Evolutionary conservation across 1,140 invertebrate species (phyloP).

Genomic region (Brachionus rubens): DNA sequence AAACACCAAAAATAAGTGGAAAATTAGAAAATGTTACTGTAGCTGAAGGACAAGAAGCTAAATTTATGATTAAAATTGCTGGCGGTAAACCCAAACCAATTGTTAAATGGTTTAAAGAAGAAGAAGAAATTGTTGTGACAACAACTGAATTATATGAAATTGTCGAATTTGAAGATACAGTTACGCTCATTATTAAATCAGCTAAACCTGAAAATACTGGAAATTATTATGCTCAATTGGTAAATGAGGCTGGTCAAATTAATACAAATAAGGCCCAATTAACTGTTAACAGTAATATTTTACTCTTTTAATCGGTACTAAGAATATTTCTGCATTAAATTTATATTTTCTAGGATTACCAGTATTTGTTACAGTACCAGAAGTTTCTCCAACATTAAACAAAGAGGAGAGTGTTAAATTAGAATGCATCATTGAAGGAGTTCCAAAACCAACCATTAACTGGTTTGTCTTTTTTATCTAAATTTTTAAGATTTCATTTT

Average conservation of each 20-base stretch:
- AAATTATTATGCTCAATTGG: slow-evolving; percentile 51
- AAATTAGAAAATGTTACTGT: slow-evolving; percentile 39
- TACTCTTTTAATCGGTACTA: not conserved
- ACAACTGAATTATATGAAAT: slow-evolving; percentile 5
- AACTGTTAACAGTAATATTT: not conserved
- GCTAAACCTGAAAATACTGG: slow-evolving; percentile 54
- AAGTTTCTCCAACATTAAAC: not conserved
- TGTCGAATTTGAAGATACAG: slow-evolving; percentile 22
- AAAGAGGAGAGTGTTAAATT: slow-evolving; percentile 55
- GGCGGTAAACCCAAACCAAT: slow-evolving; percentile 25
- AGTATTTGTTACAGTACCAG: not conserved
- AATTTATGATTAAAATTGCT: slow-evolving; percentile 7
- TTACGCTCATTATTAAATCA: slow-evolving; percentile 47
- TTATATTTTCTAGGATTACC: not conserved
- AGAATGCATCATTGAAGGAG: slow-evolving; percentile 85
- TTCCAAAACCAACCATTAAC: slow-evolving; percentile 77
- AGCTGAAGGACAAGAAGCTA: not conserved
- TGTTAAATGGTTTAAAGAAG: slow-evolving; percentile 41
- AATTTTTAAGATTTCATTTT: not conserved
- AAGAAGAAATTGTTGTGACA: not conserved
- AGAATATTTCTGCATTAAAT: too few species aligned
- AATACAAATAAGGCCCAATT: not conserved
- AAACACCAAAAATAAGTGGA: slow-evolving; percentile 6
- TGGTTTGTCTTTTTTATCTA: slow-evolving; percentile 65
- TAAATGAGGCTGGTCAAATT: not conserved